Conservation (phyloP, 2,113 vertebrate genomes). For the Actinemys pallida region DNA sequence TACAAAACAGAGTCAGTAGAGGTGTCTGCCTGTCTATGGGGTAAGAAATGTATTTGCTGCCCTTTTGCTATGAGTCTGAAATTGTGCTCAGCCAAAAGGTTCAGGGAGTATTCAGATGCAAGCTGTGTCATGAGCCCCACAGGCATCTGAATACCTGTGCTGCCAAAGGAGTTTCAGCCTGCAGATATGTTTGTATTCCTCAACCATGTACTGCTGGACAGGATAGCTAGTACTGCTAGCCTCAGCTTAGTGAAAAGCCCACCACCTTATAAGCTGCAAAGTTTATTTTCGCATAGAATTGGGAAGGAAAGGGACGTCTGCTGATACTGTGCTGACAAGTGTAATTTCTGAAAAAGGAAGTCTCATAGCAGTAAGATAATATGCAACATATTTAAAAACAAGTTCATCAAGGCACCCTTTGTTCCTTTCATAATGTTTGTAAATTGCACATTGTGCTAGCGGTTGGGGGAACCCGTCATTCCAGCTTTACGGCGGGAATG, state of each 20-base stretch:
- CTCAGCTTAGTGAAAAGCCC: conserved; percentile 51
- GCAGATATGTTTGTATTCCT: conserved; percentile 41
- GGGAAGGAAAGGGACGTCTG: conserved; percentile 56
- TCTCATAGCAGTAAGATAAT: background rate
- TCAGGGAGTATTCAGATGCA: conserved; percentile 1
- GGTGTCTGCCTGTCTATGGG: background rate
- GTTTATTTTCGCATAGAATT: background rate
- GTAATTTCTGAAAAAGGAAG: conserved; percentile 21
- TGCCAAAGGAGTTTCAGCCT: conserved; percentile 42
- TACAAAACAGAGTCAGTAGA: background rate
- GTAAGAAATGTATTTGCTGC: background rate
- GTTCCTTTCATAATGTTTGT: conserved; percentile 30
- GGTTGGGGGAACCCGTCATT: background rate
- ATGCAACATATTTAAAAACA: background rate
- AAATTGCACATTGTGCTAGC: background rate
- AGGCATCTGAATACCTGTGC: background rate
- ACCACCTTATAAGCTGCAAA: conserved; percentile 29
- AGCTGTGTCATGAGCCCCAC: background rate
- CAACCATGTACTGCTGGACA: conserved; percentile 22
- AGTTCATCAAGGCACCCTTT: conserved; percentile 8
- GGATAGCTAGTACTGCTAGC: conserved; percentile 24
- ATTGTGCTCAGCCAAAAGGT: background rate
- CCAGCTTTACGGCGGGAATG: background rate
- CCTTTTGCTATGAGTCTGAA: background rate
- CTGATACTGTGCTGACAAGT: conserved; percentile 17